Evolutionary conservation across 2,888 invertebrate genomes (phyloP), one percentile per base, ranked within the genome.

Genomic region (Maniola hyperantus): DNA sequence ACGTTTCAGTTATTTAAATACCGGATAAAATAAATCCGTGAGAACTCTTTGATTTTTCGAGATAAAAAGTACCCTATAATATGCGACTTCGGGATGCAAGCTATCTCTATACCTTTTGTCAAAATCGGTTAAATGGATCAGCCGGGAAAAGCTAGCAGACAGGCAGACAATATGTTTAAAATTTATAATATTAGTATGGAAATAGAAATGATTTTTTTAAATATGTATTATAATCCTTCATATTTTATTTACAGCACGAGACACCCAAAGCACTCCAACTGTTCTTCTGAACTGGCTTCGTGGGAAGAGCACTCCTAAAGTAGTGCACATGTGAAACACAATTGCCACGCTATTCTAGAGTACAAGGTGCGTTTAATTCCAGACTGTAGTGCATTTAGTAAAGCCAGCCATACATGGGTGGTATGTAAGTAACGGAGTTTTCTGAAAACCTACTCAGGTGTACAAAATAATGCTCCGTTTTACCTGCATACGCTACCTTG

Each of bases 271-370:
- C 82, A 95, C 97, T 36, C 95, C 96, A 67, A 96, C 96, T 72
- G 95, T 96, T 70, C 93, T 97, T 59, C 87, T 97, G 72, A 96
- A 97, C 87, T 97, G 97, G 97, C 91, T 97, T 68, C 95, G 96
- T 94, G 97, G 97, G 71, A 95, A 94, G 82, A 95, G 95, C 78
- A 94, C 94, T 36, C 94, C 94, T n/a, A 94, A 94, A 89, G 93
- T 94, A 67, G 91, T 93, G 59, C 88, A 91, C 70, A 90, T 92
- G 93, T 93, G 81, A 91, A 79, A 44, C 26, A 34, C 34, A 63
- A 26, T 59, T 20, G 36, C 39, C 15, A 64, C 60, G 20, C 48
- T 46, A 11, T 33, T 46, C 4, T 46, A 54, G 39, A 26, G 36
- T 48, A 48, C 53, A 33, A 46, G 18, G 55, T 46, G 61, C 54